These are phyloP conservation scores for Tetropium fuscum DNA, from an alignment of 2,888 invertebrate species.

Conservation along the genomic window DNA sequence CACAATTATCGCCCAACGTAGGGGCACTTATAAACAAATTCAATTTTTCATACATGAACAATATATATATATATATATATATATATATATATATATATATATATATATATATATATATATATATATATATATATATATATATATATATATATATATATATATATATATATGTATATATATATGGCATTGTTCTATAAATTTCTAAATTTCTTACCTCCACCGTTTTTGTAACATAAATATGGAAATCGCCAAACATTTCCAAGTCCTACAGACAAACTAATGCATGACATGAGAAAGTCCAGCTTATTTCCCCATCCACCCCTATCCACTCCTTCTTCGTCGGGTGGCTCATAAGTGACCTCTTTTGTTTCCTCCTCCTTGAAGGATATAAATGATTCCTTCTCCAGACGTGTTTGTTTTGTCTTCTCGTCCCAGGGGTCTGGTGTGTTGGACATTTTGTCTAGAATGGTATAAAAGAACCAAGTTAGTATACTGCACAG, in stretches of 20 bases:
- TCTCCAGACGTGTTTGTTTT: constrained; percentile 26
- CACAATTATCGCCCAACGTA: no score
- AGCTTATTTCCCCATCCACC: constrained; percentile 74
- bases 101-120: no score
- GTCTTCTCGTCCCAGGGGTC: constrained; percentile 65
- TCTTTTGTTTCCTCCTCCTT: constrained; percentile 39
- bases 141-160: no score
- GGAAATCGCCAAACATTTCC: constrained; percentile 76
- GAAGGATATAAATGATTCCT: constrained; percentile 41
- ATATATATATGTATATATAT: not conserved
- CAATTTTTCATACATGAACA: no score
- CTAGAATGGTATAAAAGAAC: constrained; percentile 49
- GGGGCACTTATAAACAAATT: no score
- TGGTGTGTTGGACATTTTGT: constrained; percentile 66
- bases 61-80: no score
- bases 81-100: no score
- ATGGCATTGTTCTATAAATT: no score
- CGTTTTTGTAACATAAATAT: constrained; percentile 74
- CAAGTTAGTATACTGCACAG: no score
- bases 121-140: no score
- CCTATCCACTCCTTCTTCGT: constrained; percentile 61
- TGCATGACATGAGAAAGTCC: constrained; percentile 74
- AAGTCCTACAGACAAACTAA: constrained; percentile 73
- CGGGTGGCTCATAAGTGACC: constrained; percentile 51
- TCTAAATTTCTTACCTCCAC: constrained; percentile 72